phyloP scores from a whole-genome alignment of 2,888 invertebrate genomes.

The Drosophila infuscata region DNA sequence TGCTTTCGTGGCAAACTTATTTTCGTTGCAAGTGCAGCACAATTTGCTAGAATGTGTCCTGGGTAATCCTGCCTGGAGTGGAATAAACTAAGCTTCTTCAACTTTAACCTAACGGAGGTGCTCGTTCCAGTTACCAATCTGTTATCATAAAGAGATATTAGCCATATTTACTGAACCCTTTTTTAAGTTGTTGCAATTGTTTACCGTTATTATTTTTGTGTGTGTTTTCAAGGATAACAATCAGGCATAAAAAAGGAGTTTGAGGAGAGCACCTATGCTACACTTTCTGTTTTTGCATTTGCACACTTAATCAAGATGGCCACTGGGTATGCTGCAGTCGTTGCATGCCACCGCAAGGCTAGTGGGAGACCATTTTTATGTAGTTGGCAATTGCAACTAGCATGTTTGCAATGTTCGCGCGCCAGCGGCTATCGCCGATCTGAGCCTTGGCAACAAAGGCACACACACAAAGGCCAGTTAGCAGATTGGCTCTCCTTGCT shows the following conservation, averaged over 20 bases:
- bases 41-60: background rate
- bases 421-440: conserved; percentile 35
- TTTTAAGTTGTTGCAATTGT: background rate
- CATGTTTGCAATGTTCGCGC: conserved; percentile 32
- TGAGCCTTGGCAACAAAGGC: conserved; percentile 56
- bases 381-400: conserved; percentile 36
- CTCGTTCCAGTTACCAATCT: background rate
- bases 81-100: background rate
- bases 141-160: background rate
- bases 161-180: background rate
- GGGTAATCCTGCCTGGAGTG: background rate
- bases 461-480: conserved; percentile 51
- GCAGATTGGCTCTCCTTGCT: conserved; percentile 59
- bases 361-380: conserved; percentile 3
- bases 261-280: background rate
- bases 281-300: background rate
- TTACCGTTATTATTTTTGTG: too few relatives aligned
- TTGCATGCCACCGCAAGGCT: background rate
- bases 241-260: background rate
- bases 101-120: background rate
- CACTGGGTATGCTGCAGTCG: conserved; percentile 19
- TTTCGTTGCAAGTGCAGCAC: background rate
- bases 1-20: background rate
- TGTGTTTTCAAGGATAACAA: background rate
- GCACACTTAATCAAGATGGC: background rate